Conservation (phyloP, 2,797 vertebrate species). For the Liparis tanakae region DNA sequence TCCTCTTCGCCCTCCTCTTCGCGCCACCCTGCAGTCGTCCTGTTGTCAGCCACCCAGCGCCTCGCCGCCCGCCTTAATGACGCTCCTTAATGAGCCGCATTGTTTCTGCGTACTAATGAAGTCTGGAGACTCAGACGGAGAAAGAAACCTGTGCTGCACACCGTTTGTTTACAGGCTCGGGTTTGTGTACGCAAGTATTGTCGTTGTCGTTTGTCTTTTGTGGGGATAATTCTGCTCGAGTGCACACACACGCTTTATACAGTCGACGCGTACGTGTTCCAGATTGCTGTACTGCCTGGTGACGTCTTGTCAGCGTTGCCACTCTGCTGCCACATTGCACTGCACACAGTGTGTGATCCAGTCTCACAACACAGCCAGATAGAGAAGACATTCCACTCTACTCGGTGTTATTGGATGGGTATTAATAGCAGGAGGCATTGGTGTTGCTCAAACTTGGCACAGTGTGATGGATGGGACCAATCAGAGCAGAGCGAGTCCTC, state of each 20-base stretch:
- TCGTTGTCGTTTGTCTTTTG: neutral
- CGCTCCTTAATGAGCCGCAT: constrained; percentile 60
- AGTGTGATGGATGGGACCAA: constrained; percentile 46
- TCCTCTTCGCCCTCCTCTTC: constrained; percentile 14
- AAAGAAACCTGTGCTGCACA: constrained; percentile 8
- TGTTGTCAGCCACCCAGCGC: constrained; percentile 66
- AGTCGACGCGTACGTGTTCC: neutral
- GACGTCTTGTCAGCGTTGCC: constrained; percentile 30
- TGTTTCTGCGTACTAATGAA: constrained; percentile 63
- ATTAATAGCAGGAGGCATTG: constrained; percentile 18
- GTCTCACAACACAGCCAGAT: neutral
- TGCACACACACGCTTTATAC: neutral
- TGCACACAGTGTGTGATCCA: neutral
- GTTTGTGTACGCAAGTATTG: neutral
- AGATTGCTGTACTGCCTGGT: constrained; percentile 12
- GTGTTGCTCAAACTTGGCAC: constrained; percentile 20
- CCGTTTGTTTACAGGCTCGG: constrained; percentile 14
- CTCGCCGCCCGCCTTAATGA: constrained; percentile 59
- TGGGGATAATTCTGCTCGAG: neutral
- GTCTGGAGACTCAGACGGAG: constrained; percentile 16
- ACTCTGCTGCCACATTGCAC: constrained; percentile 23
- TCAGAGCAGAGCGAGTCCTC: constrained; percentile 31
- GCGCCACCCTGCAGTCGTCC: constrained; percentile 49
- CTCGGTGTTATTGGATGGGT: constrained; percentile 10
- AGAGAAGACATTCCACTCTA: neutral